phyloP scores from a whole-genome alignment of 1,140 invertebrate species.

The Drosophila athabasca region DNA sequence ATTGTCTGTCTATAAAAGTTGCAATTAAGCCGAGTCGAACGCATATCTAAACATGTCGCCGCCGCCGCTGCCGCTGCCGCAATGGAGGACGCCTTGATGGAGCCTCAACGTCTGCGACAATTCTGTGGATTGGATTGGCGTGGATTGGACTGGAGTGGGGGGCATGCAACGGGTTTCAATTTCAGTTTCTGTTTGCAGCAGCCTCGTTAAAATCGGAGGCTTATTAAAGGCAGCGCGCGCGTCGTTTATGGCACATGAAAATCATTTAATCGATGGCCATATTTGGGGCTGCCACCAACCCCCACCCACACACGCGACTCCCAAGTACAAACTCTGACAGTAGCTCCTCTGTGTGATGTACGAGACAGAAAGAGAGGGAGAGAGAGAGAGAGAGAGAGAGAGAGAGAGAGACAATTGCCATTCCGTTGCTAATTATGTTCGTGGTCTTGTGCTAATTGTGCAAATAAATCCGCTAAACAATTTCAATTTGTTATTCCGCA shows the following conservation, averaged over 20 bases:
- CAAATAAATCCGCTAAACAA: constrained; percentile 73
- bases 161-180: constrained; percentile 37
- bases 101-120: constrained; percentile 72
- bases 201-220: constrained; percentile 68
- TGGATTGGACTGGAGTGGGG: not conserved
- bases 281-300: constrained; percentile 58
- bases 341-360: constrained; percentile 44
- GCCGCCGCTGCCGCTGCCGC: not conserved
- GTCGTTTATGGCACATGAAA: constrained; percentile 80
- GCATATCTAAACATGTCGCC: constrained; percentile 70
- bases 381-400: no score
- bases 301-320: constrained; percentile 7
- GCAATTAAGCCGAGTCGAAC: constrained; percentile 73
- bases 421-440: constrained; percentile 54
- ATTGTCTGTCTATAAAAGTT: constrained; percentile 70
- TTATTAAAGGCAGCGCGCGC: constrained; percentile 74
- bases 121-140: constrained; percentile 43
- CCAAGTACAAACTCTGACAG: no score
- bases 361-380: constrained; percentile 45
- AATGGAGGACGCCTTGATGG: constrained; percentile 15
- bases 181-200: constrained; percentile 65
- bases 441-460: constrained; percentile 53
- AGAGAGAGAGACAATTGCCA: no score
- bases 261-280: constrained; percentile 79
- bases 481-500: constrained; percentile 66